A percentile compares a stretch with the other conserved stretches of the same genome.
phyloP scores from a whole-genome alignment of 2,888 invertebrate genomes.

The Agrochola macilenta region DNA sequence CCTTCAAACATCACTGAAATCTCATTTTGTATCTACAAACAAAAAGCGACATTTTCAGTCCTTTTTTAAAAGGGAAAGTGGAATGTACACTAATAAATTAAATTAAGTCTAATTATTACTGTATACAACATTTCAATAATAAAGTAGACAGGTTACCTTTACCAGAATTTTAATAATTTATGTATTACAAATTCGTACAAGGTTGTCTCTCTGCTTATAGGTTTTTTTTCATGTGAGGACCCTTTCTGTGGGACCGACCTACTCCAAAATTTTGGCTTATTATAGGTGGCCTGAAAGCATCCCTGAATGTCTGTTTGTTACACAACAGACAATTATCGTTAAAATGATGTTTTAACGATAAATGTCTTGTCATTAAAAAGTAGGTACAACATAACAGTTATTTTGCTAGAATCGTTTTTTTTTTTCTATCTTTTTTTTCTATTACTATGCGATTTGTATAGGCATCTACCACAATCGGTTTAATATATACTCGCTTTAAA shows the following conservation, averaged over 20 bases:
- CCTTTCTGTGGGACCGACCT: not conserved
- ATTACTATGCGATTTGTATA: too few species aligned
- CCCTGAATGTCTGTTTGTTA: too few species aligned
- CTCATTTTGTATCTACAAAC: conserved; percentile 64
- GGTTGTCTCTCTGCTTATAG: not conserved
- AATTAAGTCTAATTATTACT: conserved; percentile 44
- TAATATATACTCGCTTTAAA: not conserved
- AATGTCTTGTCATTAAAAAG: not conserved
- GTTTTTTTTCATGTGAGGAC: not conserved
- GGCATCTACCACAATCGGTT: too few species aligned
- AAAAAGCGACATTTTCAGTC: conserved; percentile 49
- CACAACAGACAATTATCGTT: too few species aligned
- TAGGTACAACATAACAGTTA: too few species aligned
- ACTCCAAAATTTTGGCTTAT: not conserved
- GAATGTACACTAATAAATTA: conserved; percentile 47
- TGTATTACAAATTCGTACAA: not conserved
- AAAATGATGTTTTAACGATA: not conserved
- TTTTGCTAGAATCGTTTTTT: too few species aligned
- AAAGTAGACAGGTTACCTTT: not conserved
- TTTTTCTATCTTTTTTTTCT: not conserved
- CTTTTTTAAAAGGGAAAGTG: conserved; percentile 50
- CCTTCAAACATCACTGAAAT: conserved; percentile 67
- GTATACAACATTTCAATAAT: conserved; percentile 3
- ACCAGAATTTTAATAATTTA: not conserved
- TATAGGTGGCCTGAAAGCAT: not conserved